These are phyloP conservation scores for Portunus trituberculatus DNA, from an alignment of 1,140 invertebrate genomes.

Conservation along the genomic window DNA sequence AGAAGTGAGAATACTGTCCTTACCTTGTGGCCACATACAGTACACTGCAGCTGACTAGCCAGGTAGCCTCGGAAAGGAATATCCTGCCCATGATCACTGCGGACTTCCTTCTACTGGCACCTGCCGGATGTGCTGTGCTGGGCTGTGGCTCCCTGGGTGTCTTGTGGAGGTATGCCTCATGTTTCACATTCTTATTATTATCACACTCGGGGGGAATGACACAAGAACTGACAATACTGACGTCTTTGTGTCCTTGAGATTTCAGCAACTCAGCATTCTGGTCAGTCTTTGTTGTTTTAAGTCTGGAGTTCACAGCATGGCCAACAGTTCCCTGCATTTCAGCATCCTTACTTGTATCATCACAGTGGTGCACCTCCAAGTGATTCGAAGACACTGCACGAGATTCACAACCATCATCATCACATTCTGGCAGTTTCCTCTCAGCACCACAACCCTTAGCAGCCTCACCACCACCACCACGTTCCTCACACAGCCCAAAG, in stretches of 20 bases:
- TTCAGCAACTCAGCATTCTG: not conserved
- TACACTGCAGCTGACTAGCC: slow-evolving; percentile 68
- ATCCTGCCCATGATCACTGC: slow-evolving; percentile 55
- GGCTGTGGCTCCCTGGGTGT: not conserved
- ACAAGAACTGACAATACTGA: not conserved
- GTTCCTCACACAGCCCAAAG: not conserved
- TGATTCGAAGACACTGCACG: not conserved
- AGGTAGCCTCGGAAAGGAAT: slow-evolving; percentile 69
- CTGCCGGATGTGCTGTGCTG: not conserved
- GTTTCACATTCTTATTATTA: not conserved
- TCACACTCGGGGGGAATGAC: not conserved
- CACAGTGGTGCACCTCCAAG: not conserved
- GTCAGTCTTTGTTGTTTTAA: not conserved
- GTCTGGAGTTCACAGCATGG: not conserved
- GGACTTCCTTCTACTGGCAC: slow-evolving; percentile 27
- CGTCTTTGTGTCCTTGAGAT: not conserved
- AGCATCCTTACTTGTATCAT: not conserved
- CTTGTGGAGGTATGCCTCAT: not conserved
- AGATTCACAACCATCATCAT: not conserved
- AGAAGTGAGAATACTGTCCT: not conserved
- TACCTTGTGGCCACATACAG: slow-evolving; percentile 69
- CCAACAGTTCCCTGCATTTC: not conserved
- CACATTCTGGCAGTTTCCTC: not conserved
- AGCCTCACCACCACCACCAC: not conserved
- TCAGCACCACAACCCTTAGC: not conserved